Conservation (phyloP, 2,888 invertebrate species). For the Smittia aterrima region DNA sequence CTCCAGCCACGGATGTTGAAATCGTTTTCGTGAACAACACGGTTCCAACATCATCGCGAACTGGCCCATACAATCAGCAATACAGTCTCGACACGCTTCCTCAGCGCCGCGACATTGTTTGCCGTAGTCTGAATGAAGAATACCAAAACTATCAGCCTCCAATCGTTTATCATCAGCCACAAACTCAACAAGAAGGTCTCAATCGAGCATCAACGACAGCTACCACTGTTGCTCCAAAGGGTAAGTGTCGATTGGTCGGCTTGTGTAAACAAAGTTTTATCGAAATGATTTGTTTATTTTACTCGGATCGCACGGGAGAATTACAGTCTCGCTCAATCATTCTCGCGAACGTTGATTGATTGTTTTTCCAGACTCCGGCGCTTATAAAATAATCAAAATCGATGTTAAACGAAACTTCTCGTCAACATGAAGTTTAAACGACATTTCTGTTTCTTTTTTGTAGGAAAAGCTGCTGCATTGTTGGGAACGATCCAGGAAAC, state of each 20-base stretch:
- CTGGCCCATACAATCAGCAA: slow-evolving; percentile 36
- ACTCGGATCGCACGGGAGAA: neutral
- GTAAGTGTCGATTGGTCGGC: slow-evolving; percentile 11
- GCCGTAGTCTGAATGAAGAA: slow-evolving; percentile 57
- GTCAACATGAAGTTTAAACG: too few species aligned
- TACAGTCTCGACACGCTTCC: slow-evolving; percentile 37
- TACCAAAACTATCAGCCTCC: slow-evolving; percentile 49
- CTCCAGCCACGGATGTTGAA: slow-evolving; percentile 40
- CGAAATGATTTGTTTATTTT: neutral
- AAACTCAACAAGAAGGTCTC: neutral
- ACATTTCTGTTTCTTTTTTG: too few species aligned
- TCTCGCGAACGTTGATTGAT: neutral
- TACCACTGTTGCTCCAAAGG: slow-evolving; percentile 14
- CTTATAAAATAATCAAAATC: too few species aligned
- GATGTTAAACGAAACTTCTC: too few species aligned
- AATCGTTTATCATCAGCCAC: slow-evolving; percentile 33
- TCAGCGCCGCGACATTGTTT: slow-evolving; percentile 48
- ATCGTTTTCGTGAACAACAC: slow-evolving; percentile 40
- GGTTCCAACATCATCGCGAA: neutral
- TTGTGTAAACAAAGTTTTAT: slow-evolving; percentile 1
- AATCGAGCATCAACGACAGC: neutral
- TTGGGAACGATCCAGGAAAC: slow-evolving; percentile 47
- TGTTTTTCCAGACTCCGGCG: neutral
- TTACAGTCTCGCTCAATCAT: neutral
- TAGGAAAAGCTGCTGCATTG: slow-evolving; percentile 46